phyloP scores from a whole-genome alignment of 2,113 vertebrate genomes.

The Melospiza georgiana region DNA sequence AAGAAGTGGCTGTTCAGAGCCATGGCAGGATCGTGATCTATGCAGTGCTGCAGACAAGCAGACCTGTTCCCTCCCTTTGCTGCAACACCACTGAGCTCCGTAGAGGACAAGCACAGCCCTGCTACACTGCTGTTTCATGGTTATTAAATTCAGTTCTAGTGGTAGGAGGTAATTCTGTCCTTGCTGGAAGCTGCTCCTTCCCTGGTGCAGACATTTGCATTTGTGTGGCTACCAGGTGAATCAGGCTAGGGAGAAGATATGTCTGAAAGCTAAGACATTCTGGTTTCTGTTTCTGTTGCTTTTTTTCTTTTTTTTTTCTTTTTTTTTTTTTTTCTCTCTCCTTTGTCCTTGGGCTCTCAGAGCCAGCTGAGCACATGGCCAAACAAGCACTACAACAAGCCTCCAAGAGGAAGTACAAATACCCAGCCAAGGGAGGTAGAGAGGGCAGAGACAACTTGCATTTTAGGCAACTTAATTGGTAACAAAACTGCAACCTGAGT shows the following conservation, averaged over 20 bases:
- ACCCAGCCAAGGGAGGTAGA: neutral
- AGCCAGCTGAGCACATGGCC: neutral
- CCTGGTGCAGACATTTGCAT: neutral
- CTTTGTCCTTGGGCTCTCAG: neutral
- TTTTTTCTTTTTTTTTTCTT: too few relatives aligned
- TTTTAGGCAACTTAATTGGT: neutral
- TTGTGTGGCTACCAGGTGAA: neutral
- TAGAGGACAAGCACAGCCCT: neutral
- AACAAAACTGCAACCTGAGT: neutral
- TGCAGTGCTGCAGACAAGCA: neutral
- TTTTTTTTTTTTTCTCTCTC: accelerated
- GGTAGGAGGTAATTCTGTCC: neutral
- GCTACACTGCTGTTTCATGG: neutral
- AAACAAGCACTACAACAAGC: neutral
- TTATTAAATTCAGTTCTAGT: neutral
- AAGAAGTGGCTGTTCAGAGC: conserved; percentile 8
- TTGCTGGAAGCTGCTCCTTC: neutral
- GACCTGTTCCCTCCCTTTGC: neutral
- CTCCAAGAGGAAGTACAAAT: neutral
- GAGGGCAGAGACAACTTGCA: neutral
- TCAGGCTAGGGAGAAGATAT: neutral
- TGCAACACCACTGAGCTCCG: neutral
- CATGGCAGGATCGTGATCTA: neutral
- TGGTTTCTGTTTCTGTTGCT: neutral
- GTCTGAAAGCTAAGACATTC: neutral